Conservation (phyloP, 2,113 vertebrate genomes). For the Gymnogyps californianus region DNA sequence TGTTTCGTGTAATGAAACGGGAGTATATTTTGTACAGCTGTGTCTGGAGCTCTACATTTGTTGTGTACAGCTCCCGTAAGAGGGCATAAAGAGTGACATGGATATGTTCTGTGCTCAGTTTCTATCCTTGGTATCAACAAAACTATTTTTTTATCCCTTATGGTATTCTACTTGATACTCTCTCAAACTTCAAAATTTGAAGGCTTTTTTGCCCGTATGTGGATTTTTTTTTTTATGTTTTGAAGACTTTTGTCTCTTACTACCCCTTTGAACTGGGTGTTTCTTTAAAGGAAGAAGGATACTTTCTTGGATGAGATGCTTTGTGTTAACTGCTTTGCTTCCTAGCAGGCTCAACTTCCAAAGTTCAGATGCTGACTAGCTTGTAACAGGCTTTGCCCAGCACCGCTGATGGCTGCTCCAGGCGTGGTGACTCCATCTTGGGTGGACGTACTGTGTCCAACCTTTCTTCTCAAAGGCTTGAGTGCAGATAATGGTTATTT, state of each 20-base stretch:
- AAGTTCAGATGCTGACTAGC: background rate
- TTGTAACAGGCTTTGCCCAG: background rate
- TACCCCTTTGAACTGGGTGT: background rate
- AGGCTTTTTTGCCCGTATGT: background rate
- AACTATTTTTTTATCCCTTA: background rate
- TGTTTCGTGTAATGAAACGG: rapidly evolving
- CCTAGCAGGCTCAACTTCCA: background rate
- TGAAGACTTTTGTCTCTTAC: background rate
- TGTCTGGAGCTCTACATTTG: background rate
- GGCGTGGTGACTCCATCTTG: background rate
- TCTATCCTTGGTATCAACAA: background rate
- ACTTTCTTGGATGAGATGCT: background rate
- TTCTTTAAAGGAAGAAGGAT: background rate
- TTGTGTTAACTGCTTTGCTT: background rate
- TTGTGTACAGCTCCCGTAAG: background rate
- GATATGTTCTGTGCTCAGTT: background rate
- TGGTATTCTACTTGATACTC: background rate
- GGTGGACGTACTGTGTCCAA: background rate
- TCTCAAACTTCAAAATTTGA: background rate
- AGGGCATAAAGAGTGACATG: background rate
- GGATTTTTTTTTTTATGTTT: background rate
- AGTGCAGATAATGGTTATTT: background rate
- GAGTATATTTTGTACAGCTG: background rate
- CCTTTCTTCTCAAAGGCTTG: background rate
- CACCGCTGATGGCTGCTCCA: background rate